A percentile compares a stretch with the other conserved stretches of the same genome.
phyloP scores from a whole-genome alignment of 2,113 vertebrate species.

The Corythornis madagascariensis region DNA sequence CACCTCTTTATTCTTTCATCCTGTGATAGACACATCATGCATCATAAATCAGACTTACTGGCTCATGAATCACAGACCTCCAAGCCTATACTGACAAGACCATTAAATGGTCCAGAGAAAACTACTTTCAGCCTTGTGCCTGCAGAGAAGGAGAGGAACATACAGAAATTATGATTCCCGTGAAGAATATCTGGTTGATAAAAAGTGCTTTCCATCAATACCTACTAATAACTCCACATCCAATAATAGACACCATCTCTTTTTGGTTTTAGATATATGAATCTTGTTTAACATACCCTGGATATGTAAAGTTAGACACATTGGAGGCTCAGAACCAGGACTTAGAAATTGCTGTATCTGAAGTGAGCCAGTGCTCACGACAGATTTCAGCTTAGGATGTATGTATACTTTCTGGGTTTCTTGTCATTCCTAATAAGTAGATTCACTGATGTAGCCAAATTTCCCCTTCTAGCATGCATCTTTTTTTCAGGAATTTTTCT shows the following conservation, averaged over 20 bases:
- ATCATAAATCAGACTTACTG: slow-evolving; percentile 46
- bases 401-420: neutral
- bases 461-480: neutral
- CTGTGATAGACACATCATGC: neutral
- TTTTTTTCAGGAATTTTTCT: neutral
- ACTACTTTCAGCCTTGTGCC: slow-evolving; percentile 3
- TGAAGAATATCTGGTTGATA: neutral
- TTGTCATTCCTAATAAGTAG: neutral
- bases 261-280: slow-evolving; percentile 24
- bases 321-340: neutral
- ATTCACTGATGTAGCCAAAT: neutral
- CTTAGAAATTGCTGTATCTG: neutral
- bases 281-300: slow-evolving; percentile 25
- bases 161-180: slow-evolving; percentile 53
- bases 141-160: neutral
- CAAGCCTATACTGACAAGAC: slow-evolving; percentile 46
- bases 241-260: neutral
- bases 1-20: neutral
- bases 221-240: slow-evolving; percentile 34
- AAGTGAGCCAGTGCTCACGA: neutral
- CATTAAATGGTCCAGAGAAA: slow-evolving; percentile 64
- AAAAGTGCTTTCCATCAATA: neutral
- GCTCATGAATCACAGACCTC: slow-evolving; percentile 47
- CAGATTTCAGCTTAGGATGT: neutral
- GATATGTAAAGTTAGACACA: slow-evolving; percentile 9